A percentile compares a stretch with the other conserved stretches of the same genome.
phyloP scores from a whole-genome alignment of 2,888 invertebrate species.

The Orgyia antiqua region DNA sequence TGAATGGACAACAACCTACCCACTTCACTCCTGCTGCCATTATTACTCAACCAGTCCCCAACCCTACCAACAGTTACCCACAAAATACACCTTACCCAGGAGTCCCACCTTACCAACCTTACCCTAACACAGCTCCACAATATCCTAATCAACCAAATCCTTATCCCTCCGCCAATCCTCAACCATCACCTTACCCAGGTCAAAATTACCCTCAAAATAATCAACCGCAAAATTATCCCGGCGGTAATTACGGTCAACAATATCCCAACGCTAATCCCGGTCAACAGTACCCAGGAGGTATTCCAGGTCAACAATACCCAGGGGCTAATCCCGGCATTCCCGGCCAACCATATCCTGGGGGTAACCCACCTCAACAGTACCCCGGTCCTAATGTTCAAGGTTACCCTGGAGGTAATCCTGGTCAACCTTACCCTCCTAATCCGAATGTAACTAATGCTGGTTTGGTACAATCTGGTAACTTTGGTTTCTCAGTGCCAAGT shows the following conservation, averaged over 20 bases:
- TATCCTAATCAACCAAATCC: not conserved
- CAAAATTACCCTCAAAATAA: conserved; percentile 3
- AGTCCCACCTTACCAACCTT: not conserved
- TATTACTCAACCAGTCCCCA: conserved; percentile 32
- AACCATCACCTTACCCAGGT: conserved; percentile 2
- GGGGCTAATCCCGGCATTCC: not conserved
- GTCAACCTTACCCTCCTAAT: not conserved
- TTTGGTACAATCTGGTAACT: not conserved
- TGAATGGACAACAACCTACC: conserved; percentile 17
- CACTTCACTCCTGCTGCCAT: conserved; percentile 27
- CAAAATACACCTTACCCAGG: conserved; percentile 13
- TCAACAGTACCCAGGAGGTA: not conserved
- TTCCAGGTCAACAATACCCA: not conserved
- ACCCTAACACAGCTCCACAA: not conserved
- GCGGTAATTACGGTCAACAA: not conserved
- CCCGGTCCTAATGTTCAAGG: not conserved
- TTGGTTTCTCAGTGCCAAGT: not conserved
- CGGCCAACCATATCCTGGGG: not conserved
- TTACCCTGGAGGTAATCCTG: not conserved
- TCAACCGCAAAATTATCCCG: conserved; percentile 12
- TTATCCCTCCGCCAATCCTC: conserved; percentile 7
- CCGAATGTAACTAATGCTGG: not conserved
- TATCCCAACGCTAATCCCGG: not conserved
- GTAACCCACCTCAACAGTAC: not conserved
- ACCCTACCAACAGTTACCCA: not conserved